These are phyloP conservation scores for Dione vanillae DNA, from an alignment of 2,888 invertebrate genomes.

Conservation along the genomic window DNA sequence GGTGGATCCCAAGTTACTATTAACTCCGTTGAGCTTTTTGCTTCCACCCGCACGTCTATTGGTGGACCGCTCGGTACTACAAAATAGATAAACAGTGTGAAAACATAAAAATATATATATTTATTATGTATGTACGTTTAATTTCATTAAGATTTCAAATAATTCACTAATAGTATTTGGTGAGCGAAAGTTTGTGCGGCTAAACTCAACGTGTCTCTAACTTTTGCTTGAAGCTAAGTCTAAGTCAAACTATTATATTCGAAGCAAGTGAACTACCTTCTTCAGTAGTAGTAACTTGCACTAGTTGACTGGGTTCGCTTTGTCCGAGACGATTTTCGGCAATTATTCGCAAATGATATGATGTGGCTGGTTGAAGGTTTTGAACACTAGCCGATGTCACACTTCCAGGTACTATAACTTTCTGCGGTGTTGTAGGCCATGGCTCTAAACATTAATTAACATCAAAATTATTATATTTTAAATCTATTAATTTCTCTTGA, in stretches of 20 bases:
- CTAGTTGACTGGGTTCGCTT: constrained; percentile 93
- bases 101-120: neutral
- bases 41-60: constrained; percentile 91
- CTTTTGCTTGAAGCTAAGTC: constrained; percentile 7
- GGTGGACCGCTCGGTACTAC: constrained; percentile 92
- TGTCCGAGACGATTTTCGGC: constrained; percentile 95
- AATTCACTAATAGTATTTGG: neutral
- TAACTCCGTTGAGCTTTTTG: constrained; percentile 93
- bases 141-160: neutral
- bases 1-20: constrained; percentile 95
- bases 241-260: constrained; percentile 2
- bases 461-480: neutral
- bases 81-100: constrained; percentile 67
- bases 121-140: neutral
- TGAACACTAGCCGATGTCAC: constrained; percentile 92
- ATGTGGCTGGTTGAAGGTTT: constrained; percentile 92
- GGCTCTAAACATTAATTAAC: constrained; percentile 80
- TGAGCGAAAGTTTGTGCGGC: neutral
- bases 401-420: constrained; percentile 92
- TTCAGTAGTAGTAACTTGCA: constrained; percentile 93
- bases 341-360: constrained; percentile 94
- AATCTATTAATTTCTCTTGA: neutral
- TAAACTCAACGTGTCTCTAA: neutral
- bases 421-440: constrained; percentile 92
- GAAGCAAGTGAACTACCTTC: constrained; percentile 81